These are phyloP conservation scores for Apogon hyalosoma DNA, from an alignment of 2,797 vertebrate species.

Conservation along the genomic window DNA sequence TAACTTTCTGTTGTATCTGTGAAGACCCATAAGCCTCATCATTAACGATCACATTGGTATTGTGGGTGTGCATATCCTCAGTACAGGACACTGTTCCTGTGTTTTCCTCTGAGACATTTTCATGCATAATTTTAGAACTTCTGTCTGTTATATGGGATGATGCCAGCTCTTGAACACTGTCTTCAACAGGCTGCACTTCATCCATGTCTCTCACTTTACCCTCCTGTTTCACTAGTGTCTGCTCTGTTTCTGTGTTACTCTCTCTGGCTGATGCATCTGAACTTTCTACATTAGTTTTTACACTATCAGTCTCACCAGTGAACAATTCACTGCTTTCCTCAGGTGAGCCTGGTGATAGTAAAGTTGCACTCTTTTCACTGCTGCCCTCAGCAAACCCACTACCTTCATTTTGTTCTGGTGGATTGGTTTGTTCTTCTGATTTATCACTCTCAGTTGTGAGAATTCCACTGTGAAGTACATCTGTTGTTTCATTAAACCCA, in stretches of 20 bases:
- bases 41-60: no score
- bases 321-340: not conserved
- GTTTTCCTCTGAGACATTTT: slow-evolving; percentile 25
- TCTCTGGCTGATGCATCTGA: not conserved
- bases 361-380: not conserved
- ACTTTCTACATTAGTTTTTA: not conserved
- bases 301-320: not conserved
- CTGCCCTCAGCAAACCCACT: not conserved
- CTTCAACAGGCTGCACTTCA: slow-evolving; percentile 1
- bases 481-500: not conserved
- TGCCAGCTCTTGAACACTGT: slow-evolving; percentile 6
- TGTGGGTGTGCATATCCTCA: not conserved
- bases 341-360: not conserved
- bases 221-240: not conserved
- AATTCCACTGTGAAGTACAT: slow-evolving; percentile 1
- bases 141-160: not conserved
- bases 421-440: not conserved
- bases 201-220: not conserved
- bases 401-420: not conserved
- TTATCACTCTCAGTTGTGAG: slow-evolving; percentile 7
- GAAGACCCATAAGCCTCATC: no score
- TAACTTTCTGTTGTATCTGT: no score
- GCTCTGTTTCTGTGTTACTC: slow-evolving; percentile 8
- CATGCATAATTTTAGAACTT: not conserved
- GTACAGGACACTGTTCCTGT: not conserved